Evolutionary conservation across 2,797 vertebrate genomes (phyloP), one percentile per base, ranked within the genome.

Genomic region (Leptatherina wallacei): DNA sequence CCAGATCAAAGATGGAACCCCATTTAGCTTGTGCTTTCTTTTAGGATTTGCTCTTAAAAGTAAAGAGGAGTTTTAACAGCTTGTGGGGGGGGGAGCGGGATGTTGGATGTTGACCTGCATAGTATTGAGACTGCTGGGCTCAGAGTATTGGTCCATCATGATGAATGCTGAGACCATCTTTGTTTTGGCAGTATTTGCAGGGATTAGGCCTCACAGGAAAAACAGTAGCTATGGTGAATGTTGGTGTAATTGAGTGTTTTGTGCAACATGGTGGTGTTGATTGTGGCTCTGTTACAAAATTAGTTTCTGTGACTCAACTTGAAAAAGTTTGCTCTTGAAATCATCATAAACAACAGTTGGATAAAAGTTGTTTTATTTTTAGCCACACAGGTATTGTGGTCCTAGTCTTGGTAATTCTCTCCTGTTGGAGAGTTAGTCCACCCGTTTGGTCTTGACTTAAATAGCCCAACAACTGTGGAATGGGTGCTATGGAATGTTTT

Each of bases 1-100:
- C 75, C 85, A 93, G 90, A 93, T 95, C 92, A 94, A 93, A 94
- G 91, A 92, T 93, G 91, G 92, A 89, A 91, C 91, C 91, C 89
- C 83, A 90, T 91, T 92, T 90, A 91, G 88, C 90, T 89, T 14
- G 73, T 20, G 85, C 85, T 90, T 92, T 92, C 88, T 93, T 91
- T 92, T 84, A 78, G 88, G 91, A 89, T 92, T 93, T 93, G 87
- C 87, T 94, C 85, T 90, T 54, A 76, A 88, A 85, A 91, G 86
- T 80, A 75, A 78, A 80, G 82, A 89, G 80, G 79, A 77, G 82
- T 87, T 85, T 90, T 85, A 75, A 79, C 85, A 84, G 81, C 75
- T 61, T 83, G 71, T 32, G 11, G 71, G 36, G 13, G 47, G 68
- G 52, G 80, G 80, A 89, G 73, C 44, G 49, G 59, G 79, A 85